A percentile compares a stretch with the other conserved stretches of the same genome.
Conservation (phyloP, 2,113 vertebrate species). For the Amazona guildingii region DNA sequence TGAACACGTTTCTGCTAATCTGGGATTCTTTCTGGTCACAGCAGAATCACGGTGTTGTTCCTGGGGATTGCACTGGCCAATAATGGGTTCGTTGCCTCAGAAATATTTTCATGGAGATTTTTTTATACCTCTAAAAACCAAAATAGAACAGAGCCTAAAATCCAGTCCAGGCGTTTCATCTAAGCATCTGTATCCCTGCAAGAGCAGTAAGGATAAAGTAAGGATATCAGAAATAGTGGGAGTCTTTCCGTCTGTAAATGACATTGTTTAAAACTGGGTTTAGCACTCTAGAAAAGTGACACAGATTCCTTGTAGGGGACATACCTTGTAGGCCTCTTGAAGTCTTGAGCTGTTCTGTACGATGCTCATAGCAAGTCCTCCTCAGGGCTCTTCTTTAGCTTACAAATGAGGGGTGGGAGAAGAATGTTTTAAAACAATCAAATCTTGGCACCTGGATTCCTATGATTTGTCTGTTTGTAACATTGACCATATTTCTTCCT, state of each 20-base stretch:
- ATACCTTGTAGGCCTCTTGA: background rate
- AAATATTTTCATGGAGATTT: background rate
- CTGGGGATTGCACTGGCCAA: background rate
- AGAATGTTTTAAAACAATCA: background rate
- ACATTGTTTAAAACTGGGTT: background rate
- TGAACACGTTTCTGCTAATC: background rate
- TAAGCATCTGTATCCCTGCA: background rate
- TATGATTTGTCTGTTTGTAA: background rate
- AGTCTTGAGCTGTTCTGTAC: background rate
- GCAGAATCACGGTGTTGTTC: background rate
- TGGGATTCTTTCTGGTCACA: background rate
- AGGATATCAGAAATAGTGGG: background rate
- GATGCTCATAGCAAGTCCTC: background rate
- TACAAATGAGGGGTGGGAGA: background rate
- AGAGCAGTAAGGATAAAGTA: background rate
- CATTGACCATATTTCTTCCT: background rate
- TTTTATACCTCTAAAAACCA: background rate
- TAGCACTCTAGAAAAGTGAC: background rate
- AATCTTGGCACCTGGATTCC: background rate
- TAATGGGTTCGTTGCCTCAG: background rate
- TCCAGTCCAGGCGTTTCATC: background rate
- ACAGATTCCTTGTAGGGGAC: background rate
- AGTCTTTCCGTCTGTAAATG: background rate
- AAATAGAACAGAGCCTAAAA: background rate
- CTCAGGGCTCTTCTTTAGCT: background rate